Evolutionary conservation across 2,888 invertebrate genomes (phyloP), one percentile per base, ranked within the genome.

Genomic region (Odontocolon sp.): DNA sequence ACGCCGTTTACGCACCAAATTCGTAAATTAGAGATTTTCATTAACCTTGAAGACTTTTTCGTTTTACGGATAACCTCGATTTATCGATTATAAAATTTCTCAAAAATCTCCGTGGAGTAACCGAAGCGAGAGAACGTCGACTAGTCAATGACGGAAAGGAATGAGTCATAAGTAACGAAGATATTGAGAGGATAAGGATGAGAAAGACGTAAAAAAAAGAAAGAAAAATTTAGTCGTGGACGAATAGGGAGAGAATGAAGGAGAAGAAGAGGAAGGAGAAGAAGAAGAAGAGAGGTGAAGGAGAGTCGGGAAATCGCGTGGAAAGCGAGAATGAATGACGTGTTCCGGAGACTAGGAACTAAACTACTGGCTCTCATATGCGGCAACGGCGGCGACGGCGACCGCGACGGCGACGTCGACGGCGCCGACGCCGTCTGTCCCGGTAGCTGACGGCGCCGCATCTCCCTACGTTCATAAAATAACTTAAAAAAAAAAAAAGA

Each of bases 331-430:
- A 75, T 74, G 77, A 72, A 81, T 80, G 81, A 80, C 78, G 82
- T 81, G 82, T 75, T 81, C 81, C 79, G 77, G 80, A 83, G 83
- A 82, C 86, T 85, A 84, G 84, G 85, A 84, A 84, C 87, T 86
- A 86, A 85, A 85, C 87, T 87, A 87, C 82, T 80, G 84, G 80
- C 78, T 74, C 47, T n/a, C n/a, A n/a, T n/a, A n/a, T n/a, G n/a
- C n/a, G n/a, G n/a, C n/a, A n/a, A n/a, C n/a, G 50, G 72, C 71
- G 71, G 79, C 67, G 66, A 70, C 79, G 80, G 81, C 80, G 81
- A 82, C 67, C 38, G 47, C 21, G 45, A 78, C 82, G 84, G 80
- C 82, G 77, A 77, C 78, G 83, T 75, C 77, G 79, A 61, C 75
- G 64, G 79, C 76, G 74, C 75, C 78, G 70, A 57, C 57, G 68